These are phyloP conservation scores for Dasypogon diadema DNA, from an alignment of 2,888 invertebrate genomes.

Conservation along the genomic window DNA sequence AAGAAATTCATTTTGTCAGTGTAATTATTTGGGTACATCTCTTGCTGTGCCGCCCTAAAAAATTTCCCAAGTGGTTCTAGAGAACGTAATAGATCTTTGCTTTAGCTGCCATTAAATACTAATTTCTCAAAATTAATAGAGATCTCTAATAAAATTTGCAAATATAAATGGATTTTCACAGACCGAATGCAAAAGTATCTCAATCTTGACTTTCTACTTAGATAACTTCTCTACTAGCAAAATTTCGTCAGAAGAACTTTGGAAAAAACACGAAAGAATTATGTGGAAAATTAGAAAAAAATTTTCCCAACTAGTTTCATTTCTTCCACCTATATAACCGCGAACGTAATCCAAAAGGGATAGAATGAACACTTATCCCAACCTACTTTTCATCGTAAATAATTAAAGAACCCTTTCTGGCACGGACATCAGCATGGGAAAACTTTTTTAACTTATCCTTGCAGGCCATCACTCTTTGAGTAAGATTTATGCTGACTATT, in stretches of 20 bases:
- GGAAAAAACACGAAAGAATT: background rate
- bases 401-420: slow-evolving; percentile 36
- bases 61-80: too few relatives aligned
- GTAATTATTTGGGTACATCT: too few relatives aligned
- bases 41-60: too few relatives aligned
- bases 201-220: too few relatives aligned
- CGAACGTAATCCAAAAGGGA: slow-evolving; percentile 20
- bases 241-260: background rate
- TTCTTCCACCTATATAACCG: slow-evolving; percentile 17
- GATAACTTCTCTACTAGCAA: too few relatives aligned
- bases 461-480: slow-evolving; percentile 22
- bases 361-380: slow-evolving; percentile 16
- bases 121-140: too few relatives aligned
- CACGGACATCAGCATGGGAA: slow-evolving; percentile 27
- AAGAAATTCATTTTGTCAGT: too few relatives aligned
- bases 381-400: slow-evolving; percentile 33
- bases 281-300: background rate
- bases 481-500: slow-evolving; percentile 46
- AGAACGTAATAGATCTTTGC: too few relatives aligned
- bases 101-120: too few relatives aligned
- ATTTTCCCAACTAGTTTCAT: background rate
- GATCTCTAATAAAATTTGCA: too few relatives aligned
- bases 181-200: too few relatives aligned
- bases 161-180: too few relatives aligned
- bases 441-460: slow-evolving; percentile 38